These are phyloP conservation scores for Epirrita christyi DNA, from an alignment of 2,888 invertebrate genomes.

Conservation along the genomic window DNA sequence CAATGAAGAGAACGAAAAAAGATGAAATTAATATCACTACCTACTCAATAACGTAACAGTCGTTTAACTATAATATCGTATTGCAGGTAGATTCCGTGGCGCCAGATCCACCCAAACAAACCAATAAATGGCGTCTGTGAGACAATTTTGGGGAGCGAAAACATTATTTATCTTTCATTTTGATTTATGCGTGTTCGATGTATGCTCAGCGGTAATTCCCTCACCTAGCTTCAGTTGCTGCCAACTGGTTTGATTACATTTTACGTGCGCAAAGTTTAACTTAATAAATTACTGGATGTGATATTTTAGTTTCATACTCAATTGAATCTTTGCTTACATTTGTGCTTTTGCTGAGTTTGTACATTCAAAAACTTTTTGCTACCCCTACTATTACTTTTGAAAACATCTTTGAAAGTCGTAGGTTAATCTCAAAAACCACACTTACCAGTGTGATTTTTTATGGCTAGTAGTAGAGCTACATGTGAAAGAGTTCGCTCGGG, in stretches of 20 bases:
- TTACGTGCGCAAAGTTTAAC: slow-evolving; percentile 20
- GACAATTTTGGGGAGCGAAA: slow-evolving; percentile 63
- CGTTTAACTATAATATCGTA: slow-evolving; percentile 46
- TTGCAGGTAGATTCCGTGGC: slow-evolving; percentile 60
- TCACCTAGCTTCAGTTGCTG: slow-evolving; percentile 34
- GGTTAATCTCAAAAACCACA: too few species aligned
- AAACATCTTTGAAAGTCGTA: too few species aligned
- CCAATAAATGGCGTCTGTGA: slow-evolving; percentile 70
- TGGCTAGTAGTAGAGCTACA: too few species aligned
- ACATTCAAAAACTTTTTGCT: too few species aligned
- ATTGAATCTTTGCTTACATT: neutral
- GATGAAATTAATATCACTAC: slow-evolving; percentile 52
- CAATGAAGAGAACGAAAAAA: slow-evolving; percentile 44
- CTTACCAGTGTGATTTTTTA: too few species aligned
- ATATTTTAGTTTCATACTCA: slow-evolving; percentile 11
- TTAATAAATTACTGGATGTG: slow-evolving; percentile 18
- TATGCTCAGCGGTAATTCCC: slow-evolving; percentile 47
- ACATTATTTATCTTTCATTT: slow-evolving; percentile 69
- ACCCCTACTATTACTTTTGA: too few species aligned
- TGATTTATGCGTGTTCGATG: slow-evolving; percentile 47
- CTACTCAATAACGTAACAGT: slow-evolving; percentile 53
- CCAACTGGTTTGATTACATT: slow-evolving; percentile 23
- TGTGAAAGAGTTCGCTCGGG: too few species aligned
- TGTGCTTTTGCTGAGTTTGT: slow-evolving; percentile 15
- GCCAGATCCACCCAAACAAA: slow-evolving; percentile 70